Evolutionary conservation across 2,888 invertebrate species (phyloP).

Genomic region (Hesperia comma): DNA sequence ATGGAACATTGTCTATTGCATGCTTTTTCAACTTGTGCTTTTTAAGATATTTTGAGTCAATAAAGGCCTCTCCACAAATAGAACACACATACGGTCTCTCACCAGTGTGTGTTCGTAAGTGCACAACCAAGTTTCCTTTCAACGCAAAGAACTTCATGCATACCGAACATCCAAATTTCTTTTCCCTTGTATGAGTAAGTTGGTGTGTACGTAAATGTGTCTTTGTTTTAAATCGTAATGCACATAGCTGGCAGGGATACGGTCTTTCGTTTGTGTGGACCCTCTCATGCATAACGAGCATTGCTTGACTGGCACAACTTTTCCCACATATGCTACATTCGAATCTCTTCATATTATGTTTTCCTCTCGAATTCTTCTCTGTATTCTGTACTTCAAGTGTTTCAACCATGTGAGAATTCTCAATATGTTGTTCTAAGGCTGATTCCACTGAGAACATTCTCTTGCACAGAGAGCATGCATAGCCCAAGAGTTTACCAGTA

Average conservation of each 20-base stretch:
- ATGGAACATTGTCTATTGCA: constrained; percentile 69
- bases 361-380: constrained; percentile 61
- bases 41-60: constrained; percentile 81
- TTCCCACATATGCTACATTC: constrained; percentile 75
- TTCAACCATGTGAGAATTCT: constrained; percentile 67
- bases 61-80: constrained; percentile 76
- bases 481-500: constrained; percentile 70
- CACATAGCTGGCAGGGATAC: constrained; percentile 73
- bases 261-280: constrained; percentile 80
- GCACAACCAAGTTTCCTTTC: constrained; percentile 79
- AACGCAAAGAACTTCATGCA: constrained; percentile 82
- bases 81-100: constrained; percentile 78
- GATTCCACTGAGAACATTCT: constrained; percentile 77
- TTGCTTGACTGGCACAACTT: constrained; percentile 76
- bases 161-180: constrained; percentile 80
- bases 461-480: constrained; percentile 75
- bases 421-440: constrained; percentile 74
- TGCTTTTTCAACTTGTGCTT: constrained; percentile 80
- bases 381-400: constrained; percentile 63
- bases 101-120: constrained; percentile 79
- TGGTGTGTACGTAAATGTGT: constrained; percentile 79
- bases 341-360: constrained; percentile 63
- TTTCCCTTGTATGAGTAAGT: constrained; percentile 78
- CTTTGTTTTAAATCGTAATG: constrained; percentile 77
- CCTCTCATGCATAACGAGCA: constrained; percentile 79